Base-by-base conservation (phyloP, 2,888 invertebrate genomes). In the Zaprionus obscuricornis region DNA sequence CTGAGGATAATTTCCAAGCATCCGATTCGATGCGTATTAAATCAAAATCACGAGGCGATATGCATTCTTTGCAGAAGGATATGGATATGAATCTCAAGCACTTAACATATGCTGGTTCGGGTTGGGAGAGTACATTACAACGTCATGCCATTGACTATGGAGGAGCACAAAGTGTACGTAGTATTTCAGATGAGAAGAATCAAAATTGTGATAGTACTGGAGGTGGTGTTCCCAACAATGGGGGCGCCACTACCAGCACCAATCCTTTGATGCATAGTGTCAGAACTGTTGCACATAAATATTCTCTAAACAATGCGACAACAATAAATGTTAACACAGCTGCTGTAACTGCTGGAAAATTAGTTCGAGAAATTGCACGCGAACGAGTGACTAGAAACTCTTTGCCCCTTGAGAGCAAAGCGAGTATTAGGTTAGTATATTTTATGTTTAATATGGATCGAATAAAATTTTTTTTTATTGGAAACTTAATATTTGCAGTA, bases 401-500 rank as follows among this genome's bases (percentile, higher is more conserved):
- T 18, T 47, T 78, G 59, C 49, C 69, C 7, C 66, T 72, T 34
- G 77, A 74, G 39, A 72, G 56, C 52, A 66, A 54, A 56, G 52
- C 71, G 29, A 66, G 68, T 64, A 59, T 67, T 54, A 73, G 72
- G 79, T 77, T 33, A 69, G 73, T 60, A 13, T 8, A 14, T 13
- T 33, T 8, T 11, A 8, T 11, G 16, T 33, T 14, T 33, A 11
- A 33, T 4, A 8, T 33, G 11, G n/a, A n/a, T n/a, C n/a, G n/a
- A n/a, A n/a, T 10, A 31, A n/a, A 3, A 7, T 1, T 8, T 2
- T 8, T 31, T 10, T 27, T 27, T 27, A 27, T 27, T 27, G n/a
- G n/a, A n/a, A n/a, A n/a, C n/a, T n/a, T n/a, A 60, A 8, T 1
- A 0, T 2, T 91, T 91, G 6, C 91, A 94, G 94, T 88, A 79